phyloP scores from a whole-genome alignment of 2,113 vertebrate genomes.

The Anoura caudifer region DNA sequence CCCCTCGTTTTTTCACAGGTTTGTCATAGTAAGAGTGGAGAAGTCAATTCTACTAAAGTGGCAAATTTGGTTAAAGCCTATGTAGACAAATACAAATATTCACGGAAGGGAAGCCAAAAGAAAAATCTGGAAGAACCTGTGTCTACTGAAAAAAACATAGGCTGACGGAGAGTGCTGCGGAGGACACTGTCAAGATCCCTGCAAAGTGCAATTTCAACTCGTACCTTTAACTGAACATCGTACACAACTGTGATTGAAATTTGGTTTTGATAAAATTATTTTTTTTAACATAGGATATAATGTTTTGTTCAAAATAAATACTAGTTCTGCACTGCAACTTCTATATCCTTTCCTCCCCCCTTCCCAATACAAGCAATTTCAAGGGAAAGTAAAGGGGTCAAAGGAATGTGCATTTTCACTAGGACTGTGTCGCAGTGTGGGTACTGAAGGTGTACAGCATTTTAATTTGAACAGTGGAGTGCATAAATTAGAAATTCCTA shows the following conservation, averaged over 20 bases:
- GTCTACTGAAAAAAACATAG: constrained; percentile 77
- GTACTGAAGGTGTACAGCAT: constrained; percentile 80
- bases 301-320: constrained; percentile 85
- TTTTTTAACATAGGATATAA: constrained; percentile 90
- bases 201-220: constrained; percentile 95
- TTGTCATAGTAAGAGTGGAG: constrained; percentile 98
- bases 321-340: constrained; percentile 80
- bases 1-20: constrained; percentile 81
- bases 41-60: constrained; percentile 97
- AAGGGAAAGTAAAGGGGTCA: constrained; percentile 73
- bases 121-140: constrained; percentile 83
- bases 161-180: constrained; percentile 35
- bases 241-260: constrained; percentile 83
- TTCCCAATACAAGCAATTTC: constrained; percentile 72
- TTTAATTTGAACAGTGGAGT: constrained; percentile 78
- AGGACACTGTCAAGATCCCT: constrained; percentile 72
- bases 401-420: constrained; percentile 71
- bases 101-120: constrained; percentile 85
- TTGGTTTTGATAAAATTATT: constrained; percentile 91
- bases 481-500: constrained; percentile 75
- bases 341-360: constrained; percentile 78
- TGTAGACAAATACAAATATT: constrained; percentile 97
- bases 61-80: constrained; percentile 98
- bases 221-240: constrained; percentile 82
- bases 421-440: constrained; percentile 78